Base-by-base conservation (phyloP, 2,888 invertebrate species). In the Ctena decussata region DNA sequence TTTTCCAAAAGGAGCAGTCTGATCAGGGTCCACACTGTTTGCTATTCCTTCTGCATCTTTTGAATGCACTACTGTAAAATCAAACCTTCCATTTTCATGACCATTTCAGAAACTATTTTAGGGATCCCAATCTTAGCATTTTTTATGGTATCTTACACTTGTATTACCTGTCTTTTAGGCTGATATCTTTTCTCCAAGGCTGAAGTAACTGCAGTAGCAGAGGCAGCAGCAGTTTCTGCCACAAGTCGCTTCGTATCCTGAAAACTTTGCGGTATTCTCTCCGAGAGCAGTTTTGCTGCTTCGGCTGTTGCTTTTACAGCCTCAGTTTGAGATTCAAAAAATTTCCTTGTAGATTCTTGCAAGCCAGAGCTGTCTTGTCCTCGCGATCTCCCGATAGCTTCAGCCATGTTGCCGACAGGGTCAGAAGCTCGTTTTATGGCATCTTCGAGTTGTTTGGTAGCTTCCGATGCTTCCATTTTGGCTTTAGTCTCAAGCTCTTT, bases 291-390 rank as follows among this genome's bases (percentile, higher is more conserved):
- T 39, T 90, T 90, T 21, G 94, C 91, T 8, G 94, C 93, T 49
- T 94, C 92, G 5, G 93, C 92, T 0, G 94, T 93, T 5, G 93
- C 91, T 81, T 90, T 92, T 11, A 93, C 92, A 15, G 94, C 94
- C 80, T 92, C 92, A 11, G 92, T 90, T 82, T 89, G 90, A 11
- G 81, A 89, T 32, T 87, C 85, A 27, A 87, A 89, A 18, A 90
- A 80, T 60, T 89, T 90, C 30, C 86, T 70, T 27, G 91, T 89
- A 15, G 92, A 89, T 24, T 90, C 89, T 46, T 91, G 91, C 6
- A 92, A 72, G 21, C 88, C 86, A 8, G 89, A 79, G 1, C 83
- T 77, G 21, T 90, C 88, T 32, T 92, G 92, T 24, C 86, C 89
- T 12, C 89, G 77, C 0, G 89, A 86, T 84, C 81, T 89, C 24